Base-by-base conservation (phyloP, 1,140 invertebrate species). In the Lordiphosa collinella region DNA sequence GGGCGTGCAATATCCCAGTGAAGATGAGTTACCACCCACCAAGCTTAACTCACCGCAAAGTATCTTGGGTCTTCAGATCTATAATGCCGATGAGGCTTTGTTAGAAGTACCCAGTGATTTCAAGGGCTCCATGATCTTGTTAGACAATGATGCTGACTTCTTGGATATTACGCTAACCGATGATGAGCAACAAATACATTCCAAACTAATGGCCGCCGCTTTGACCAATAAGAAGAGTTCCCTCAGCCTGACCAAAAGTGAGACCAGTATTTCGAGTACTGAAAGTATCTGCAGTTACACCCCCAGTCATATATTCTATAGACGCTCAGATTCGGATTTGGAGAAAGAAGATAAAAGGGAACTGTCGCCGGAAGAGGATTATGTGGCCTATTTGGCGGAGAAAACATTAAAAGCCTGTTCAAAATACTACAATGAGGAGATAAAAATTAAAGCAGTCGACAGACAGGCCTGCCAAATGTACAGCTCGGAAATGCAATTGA, bases 1-100 rank as follows among this genome's bases (percentile, higher is more conserved):
- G n/a, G 70, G 37, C 1, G n/a, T 82, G 6, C 75, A 79, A 14
- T 82, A 43, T 54, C 75, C 76, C 16, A 79, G 70, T 38, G 65
- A 58, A 2, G 36, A 58, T 32, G 75, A 79, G 14, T 25, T 12
- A 6, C n/a, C 16, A 9, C 12, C 55, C 7, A 9, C 12, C 7
- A 11, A 29, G n/a, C 25, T 25, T 2, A 31, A 29, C 2, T 18
- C 18, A 10, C 2, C 12, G 4, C 32, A 35, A 43, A 67, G 8
- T 4, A n/a, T 22, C 2, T 32, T 69, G 1, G 35, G 44, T 16
- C 36, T 69, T 0, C 46, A 9, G 22, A 61, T 69, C 9, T 53
- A 61, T 35, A 25, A 71, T 44, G 52, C 57, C 5, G 56, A 71
- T 14, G 35, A 58, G 13, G 47, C 61, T 5, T 13, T 66, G 2